phyloP scores from a whole-genome alignment of 1,140 invertebrate species.

The Macrobrachium rosenbergii region DNA sequence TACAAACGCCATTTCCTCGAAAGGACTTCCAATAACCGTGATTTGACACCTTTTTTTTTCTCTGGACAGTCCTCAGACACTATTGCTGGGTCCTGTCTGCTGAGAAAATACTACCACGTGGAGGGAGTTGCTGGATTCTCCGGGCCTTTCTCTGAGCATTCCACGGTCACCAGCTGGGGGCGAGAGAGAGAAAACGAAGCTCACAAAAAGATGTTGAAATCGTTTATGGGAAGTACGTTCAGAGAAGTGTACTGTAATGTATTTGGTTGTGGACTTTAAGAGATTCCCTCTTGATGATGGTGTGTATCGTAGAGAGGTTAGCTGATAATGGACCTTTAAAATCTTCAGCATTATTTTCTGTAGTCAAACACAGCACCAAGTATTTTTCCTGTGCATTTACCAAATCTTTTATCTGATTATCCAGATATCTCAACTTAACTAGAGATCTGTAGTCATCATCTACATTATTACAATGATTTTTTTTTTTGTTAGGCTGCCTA shows the following conservation, averaged over 20 bases:
- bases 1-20: too few species aligned
- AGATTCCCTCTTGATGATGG: background rate
- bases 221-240: conserved; percentile 69
- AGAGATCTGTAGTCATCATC: too few species aligned
- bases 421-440: background rate
- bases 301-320: too few species aligned
- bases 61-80: conserved; percentile 48
- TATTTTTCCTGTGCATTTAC: too few species aligned
- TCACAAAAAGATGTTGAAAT: conserved; percentile 71
- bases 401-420: background rate
- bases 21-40: too few species aligned
- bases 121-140: conserved; percentile 44
- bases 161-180: conserved; percentile 73
- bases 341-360: too few species aligned
- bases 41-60: background rate
- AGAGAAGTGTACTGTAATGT: too few species aligned
- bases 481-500: too few species aligned
- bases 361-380: too few species aligned
- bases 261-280: background rate
- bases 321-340: too few species aligned
- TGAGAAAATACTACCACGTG: conserved; percentile 46
- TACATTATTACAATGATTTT: too few species aligned
- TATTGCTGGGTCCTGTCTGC: conserved; percentile 35
- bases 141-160: conserved; percentile 60
- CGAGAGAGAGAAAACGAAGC: conserved; percentile 70